Evolutionary conservation across 2,797 vertebrate genomes (phyloP).

Genomic region (Bradypus variegatus): DNA sequence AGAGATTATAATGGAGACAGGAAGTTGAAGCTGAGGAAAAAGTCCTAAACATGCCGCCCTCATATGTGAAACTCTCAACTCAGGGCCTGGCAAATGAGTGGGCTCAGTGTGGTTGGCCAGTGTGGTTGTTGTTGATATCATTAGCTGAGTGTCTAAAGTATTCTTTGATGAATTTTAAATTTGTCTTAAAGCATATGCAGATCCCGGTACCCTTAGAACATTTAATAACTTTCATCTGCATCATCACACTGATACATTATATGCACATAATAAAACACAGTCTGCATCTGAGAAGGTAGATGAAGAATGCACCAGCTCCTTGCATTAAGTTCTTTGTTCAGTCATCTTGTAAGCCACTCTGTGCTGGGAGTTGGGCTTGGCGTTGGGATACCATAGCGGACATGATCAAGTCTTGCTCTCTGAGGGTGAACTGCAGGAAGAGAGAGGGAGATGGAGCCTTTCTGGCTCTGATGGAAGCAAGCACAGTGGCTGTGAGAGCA

Average conservation of each 20-base stretch:
- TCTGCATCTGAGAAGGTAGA: background rate
- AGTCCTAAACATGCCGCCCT: too few relatives aligned
- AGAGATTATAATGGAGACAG: background rate
- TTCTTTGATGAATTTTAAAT: background rate
- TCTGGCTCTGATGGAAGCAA: too few relatives aligned
- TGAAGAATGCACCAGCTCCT: background rate
- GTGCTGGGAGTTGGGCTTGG: background rate
- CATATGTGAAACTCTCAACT: background rate
- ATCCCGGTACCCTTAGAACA: background rate
- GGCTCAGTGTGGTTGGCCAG: background rate
- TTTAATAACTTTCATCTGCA: background rate
- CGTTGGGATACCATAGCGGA: background rate
- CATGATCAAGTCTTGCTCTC: background rate
- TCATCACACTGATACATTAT: background rate
- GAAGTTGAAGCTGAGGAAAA: background rate
- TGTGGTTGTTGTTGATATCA: background rate
- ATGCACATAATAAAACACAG: background rate
- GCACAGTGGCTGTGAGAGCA: background rate
- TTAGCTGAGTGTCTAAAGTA: background rate
- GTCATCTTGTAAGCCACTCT: background rate
- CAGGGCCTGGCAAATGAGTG: accelerated
- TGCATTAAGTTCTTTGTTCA: background rate
- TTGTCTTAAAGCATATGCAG: background rate
- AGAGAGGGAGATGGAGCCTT: background rate
- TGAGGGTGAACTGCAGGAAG: background rate